Base-by-base conservation (phyloP, 2,888 invertebrate species). In the Dermolepida albohirtum region DNA sequence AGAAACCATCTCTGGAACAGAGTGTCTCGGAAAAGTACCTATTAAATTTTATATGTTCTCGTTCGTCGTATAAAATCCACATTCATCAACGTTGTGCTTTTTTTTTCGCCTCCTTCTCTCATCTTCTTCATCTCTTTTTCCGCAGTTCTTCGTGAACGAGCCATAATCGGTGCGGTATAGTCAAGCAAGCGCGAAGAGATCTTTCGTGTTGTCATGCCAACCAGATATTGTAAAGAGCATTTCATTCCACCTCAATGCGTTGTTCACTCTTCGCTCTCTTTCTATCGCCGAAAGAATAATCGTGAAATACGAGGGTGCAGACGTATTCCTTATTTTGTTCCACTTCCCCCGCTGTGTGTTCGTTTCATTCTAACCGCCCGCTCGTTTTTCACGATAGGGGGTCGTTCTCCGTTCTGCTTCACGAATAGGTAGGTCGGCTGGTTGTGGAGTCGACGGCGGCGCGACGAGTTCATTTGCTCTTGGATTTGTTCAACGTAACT, bases 181-280 rank as follows among this genome's bases (percentile, higher is more conserved):
- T 72, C 72, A 74, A 73, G 73, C 69, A 74, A 72, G 73, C 73
- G 67, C 71, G 73, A 74, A 74, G 75, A 75, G 76, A 76, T 76
- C 73, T 71, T 72, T 73, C 69, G 73, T 72, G 79, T 79, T 75
- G 79, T 78, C 78, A 79, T 79, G 78, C 76, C 78, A 76, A 79
- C 79, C 71, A 72, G 75, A 75, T 76, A 75, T 74, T 76, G 75
- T 74, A 74, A 77, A 75, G 73, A 74, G 74, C 73, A 73, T 71
- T 74, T 74, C 72, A 74, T 76, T 75, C 76, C 74, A 72, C 75
- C 72, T 75, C 74, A 72, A 69, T 76, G 76, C 74, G 74, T 71
- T 71, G 73, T 74, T 75, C 75, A 74, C 72, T 10, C 8, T 34
- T 34, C 34, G 10, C 34, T 34, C 34, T 34, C 34, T 34, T 34